Base-by-base conservation (phyloP, 2,113 vertebrate species). In the Silurus asotus region DNA sequence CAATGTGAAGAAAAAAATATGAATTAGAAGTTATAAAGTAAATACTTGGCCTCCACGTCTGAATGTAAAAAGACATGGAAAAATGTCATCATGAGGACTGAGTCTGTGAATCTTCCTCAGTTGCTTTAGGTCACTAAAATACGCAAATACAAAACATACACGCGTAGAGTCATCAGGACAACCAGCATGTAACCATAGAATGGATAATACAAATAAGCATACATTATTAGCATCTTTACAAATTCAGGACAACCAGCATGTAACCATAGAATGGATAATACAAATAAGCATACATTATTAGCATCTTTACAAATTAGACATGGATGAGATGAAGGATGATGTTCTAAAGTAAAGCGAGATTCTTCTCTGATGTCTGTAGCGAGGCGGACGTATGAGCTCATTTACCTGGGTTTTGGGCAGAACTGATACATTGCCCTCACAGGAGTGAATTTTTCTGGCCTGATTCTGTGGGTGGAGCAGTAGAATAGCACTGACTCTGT, bases 351-450 rank as follows among this genome's bases (percentile, higher is more conserved):
- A 7, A 70, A 8, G 28, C 8, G 37, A 72, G 69, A 51, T 7
- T 56, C 14, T 55, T 56, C n/a, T 56, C 23, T 17, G 51, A 56
- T 23, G 23, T 77, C 49, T 20, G 8, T 59, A 59, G 25, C 55
- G 45, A 1, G n/a, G 13, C n/a, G 56, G 37, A 37, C 78, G 4
- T n/a, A 48, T 45, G 61, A 69, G 4, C 23, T 4, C 8, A 76
- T 23, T 87, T 95, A 99, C 98, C 97, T 99, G 92, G 97, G 96
- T 93, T 99, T 99, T 82, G 99, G 96, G 88, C 97, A 99, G 94
- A 99, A 99, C 86, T 99, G 98, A 90, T 99, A 99, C 94, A 99
- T 97, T 86, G 98, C 98, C 96, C 98, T 96, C 86, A 99, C 96
- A 87, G 97, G 97, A 62, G 98, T 99, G 94, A 99, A 93, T 99